Evolutionary conservation across 2,888 invertebrate species (phyloP), one percentile per base, ranked within the genome.

Genomic region (Polydrusus pterygomalis): DNA sequence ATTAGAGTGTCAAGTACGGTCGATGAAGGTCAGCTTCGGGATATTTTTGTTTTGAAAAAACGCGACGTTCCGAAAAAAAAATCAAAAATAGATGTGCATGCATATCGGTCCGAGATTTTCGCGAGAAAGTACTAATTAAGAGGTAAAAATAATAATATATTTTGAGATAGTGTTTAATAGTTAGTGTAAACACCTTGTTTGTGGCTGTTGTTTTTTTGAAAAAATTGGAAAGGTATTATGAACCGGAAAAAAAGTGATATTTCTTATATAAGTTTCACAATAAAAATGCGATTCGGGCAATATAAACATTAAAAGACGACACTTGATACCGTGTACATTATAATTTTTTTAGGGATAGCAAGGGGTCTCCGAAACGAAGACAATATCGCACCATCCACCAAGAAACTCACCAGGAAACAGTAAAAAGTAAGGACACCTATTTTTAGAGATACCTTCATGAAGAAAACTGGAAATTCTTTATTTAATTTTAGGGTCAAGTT

Each of bases 341-440:
- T 30, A 49, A n/a, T 38, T 89, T 87, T 90, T 69, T 20, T 51
- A 93, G 93, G 85, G 93, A 93, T 87, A 89, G 89, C 83, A 90
- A 89, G 82, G 90, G 90, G 84, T 93, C 93, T 64, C 93, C 93
- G 10, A 76, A 49, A 30, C 90, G 89, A 83, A 85, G 89, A 81
- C 86, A 86, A 75, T 86, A 84, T 77, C 83, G 80, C 70, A 86
- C 85, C 77, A 86, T 88, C 43, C 86, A 89, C 40, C 89, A 89
- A 78, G 89, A 88, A 81, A 87, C 87, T 7, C 87, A 87, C 11
- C 87, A 88, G 76, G 89, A 89, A 83, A 89, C 88, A 20, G 81
- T 89, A 15, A 89, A 87, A 83, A 88, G 89, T 89, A 85, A 88
- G 88, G 84, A 34, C 2, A 10, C 10, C 34, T 9, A 34, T 7